Conservation (phyloP, 2,113 vertebrate genomes). For the Zosterops lateralis region DNA sequence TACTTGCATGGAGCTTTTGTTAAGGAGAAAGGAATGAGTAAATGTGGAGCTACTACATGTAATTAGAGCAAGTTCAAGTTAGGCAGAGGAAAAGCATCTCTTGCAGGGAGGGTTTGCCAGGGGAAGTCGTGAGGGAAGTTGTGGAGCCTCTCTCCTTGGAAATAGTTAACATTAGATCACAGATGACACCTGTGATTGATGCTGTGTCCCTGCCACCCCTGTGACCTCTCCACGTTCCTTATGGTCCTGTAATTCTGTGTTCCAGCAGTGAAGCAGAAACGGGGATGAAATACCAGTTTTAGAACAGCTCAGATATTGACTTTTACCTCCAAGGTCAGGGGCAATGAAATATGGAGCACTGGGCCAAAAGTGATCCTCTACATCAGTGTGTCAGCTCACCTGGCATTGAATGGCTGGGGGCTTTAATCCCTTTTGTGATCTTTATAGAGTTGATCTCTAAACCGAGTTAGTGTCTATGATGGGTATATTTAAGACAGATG, state of each 20-base stretch:
- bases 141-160: not conserved
- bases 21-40: not conserved
- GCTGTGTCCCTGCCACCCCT: not conserved
- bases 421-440: not conserved
- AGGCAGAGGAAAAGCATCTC: not conserved
- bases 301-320: not conserved
- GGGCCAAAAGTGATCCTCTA: not conserved
- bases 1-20: accelerated
- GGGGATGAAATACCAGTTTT: not conserved
- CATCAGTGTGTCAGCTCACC: not conserved
- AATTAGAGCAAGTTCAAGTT: not conserved
- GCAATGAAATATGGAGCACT: not conserved
- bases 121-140: not conserved
- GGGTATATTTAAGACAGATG: not conserved
- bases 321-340: not conserved
- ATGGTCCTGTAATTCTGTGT: not conserved
- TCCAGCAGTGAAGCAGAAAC: not conserved
- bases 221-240: not conserved
- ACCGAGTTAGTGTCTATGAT: not conserved
- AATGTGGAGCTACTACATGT: not conserved
- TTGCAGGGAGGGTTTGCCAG: not conserved
- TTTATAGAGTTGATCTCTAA: not conserved
- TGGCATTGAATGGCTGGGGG: not conserved
- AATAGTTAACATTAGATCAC: not conserved
- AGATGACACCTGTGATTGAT: not conserved